Evolutionary conservation across 2,888 invertebrate genomes (phyloP).

Genomic region (Agriopis aurantiaria): DNA sequence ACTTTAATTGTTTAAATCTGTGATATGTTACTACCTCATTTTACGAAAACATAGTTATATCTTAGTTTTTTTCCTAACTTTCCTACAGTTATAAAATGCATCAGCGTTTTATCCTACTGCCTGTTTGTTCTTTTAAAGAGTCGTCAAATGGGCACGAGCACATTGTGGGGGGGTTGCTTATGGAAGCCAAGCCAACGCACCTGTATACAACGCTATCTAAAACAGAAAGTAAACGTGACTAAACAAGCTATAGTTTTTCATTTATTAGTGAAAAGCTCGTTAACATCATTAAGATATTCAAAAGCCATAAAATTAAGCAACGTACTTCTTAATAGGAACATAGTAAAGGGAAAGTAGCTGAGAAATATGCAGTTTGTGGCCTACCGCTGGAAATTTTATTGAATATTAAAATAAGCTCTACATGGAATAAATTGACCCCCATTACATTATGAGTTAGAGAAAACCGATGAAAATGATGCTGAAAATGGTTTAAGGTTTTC

Average conservation of each 20-base stretch:
- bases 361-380: slow-evolving; percentile 31
- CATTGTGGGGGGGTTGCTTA: too few species aligned
- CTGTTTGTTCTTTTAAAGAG: too few species aligned
- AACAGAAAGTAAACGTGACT: slow-evolving; percentile 5
- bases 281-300: slow-evolving; percentile 13
- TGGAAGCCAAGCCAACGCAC: too few species aligned
- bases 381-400: slow-evolving; percentile 44
- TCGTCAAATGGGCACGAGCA: too few species aligned
- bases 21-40: too few species aligned
- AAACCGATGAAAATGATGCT: background rate
- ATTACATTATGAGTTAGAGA: slow-evolving; percentile 6
- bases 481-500: too few species aligned
- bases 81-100: background rate
- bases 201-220: background rate
- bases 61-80: background rate
- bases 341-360: slow-evolving; percentile 34
- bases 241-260: background rate
- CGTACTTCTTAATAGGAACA: slow-evolving; percentile 2
- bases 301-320: slow-evolving; percentile 16
- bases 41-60: too few species aligned
- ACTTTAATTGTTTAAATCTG: too few species aligned
- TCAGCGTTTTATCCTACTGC: too few species aligned
- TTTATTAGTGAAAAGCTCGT: slow-evolving; percentile 9
- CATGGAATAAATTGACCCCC: slow-evolving; percentile 21
- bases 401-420: slow-evolving; percentile 34